These are phyloP conservation scores for Solen grandis DNA, from an alignment of 1,140 invertebrate species.

Conservation along the genomic window DNA sequence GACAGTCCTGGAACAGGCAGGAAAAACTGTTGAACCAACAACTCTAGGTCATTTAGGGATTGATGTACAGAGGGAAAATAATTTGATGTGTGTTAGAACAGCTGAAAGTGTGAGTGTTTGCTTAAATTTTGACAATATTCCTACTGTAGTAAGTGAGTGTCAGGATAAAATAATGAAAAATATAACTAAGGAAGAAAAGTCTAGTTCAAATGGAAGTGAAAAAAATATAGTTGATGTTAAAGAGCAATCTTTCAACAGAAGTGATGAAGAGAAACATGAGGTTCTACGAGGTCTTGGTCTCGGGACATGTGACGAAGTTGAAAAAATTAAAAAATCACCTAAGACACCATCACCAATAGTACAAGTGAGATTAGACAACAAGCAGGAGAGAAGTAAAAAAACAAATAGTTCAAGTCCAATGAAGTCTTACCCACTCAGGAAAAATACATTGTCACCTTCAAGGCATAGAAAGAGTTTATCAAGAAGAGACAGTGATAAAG, in stretches of 20 bases:
- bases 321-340: conserved; percentile 13
- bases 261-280: conserved; percentile 6
- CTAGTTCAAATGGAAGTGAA: too few species aligned
- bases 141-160: too few species aligned
- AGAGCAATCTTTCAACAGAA: neutral
- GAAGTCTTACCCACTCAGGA: conserved; percentile 63
- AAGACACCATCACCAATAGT: conserved; percentile 25
- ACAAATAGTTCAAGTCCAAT: conserved; percentile 26
- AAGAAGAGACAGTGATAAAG: neutral
- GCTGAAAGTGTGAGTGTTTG: too few species aligned
- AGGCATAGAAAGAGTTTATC: neutral
- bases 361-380: neutral
- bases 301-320: conserved; percentile 38
- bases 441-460: conserved; percentile 13
- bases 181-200: too few species aligned
- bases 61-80: too few species aligned
- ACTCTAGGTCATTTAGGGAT: too few species aligned
- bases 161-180: too few species aligned
- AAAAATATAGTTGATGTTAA: neutral
- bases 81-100: too few species aligned
- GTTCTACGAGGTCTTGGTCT: conserved; percentile 27
- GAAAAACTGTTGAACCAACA: too few species aligned
- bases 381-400: neutral
- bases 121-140: too few species aligned
- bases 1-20: too few species aligned